Evolutionary conservation across 2,888 invertebrate species (phyloP).

Genomic region (Steinernema carpocapsae): DNA sequence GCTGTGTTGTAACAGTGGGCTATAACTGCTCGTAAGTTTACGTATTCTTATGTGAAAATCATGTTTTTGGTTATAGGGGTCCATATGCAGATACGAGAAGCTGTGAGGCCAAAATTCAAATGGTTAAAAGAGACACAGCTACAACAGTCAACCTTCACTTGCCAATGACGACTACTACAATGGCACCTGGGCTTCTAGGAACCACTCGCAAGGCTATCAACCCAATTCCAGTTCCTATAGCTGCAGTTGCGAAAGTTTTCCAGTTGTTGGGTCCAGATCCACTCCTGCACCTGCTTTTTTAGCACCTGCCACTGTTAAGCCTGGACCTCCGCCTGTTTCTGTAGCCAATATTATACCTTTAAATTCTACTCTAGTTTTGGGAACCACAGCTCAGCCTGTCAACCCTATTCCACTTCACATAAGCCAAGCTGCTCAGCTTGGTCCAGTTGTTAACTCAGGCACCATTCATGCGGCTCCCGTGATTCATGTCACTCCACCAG

Average conservation of each 20-base stretch:
- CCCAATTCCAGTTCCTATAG: neutral
- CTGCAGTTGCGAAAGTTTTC: neutral
- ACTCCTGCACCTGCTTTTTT: neutral
- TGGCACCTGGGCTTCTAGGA: neutral
- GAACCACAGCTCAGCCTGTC: neutral
- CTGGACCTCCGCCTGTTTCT: neutral
- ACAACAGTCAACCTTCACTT: neutral
- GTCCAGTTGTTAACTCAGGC: neutral
- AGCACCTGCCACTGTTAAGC: neutral
- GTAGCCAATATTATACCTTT: neutral
- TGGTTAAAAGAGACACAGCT: neutral
- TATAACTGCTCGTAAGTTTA: neutral
- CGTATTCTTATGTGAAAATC: neutral
- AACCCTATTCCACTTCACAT: neutral
- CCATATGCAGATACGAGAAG: neutral
- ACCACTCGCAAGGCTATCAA: neutral
- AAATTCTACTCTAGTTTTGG: neutral
- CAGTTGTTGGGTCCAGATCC: neutral
- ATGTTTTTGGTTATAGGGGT: neutral
- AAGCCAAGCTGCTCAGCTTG: neutral
- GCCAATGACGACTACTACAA: neutral
- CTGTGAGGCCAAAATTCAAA: neutral
- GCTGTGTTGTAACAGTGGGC: neutral
- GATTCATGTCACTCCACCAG: neutral
- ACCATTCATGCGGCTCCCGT: neutral